A percentile compares a stretch with the other conserved stretches of the same genome.
phyloP scores from a whole-genome alignment of 1,140 invertebrate genomes.

The Dreissena rostriformis region DNA sequence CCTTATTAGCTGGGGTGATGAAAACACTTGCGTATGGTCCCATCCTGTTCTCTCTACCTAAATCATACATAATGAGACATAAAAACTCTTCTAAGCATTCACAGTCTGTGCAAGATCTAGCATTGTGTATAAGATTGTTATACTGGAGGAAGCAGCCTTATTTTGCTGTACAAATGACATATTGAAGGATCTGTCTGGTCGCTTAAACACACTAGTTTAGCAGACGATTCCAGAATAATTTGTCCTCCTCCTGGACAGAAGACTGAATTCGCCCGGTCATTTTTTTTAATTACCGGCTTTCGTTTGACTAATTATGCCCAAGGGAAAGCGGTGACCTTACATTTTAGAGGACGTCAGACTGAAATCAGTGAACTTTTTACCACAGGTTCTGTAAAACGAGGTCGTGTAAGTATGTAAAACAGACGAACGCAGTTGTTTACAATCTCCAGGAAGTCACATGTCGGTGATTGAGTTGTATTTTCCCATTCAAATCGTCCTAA shows the following conservation, averaged over 20 bases:
- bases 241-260: no score
- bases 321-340: no score
- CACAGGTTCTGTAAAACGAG: no score
- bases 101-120: not conserved
- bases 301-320: no score
- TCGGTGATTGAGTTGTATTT: slow-evolving; percentile 18
- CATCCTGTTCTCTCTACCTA: slow-evolving; percentile 9
- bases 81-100: not conserved
- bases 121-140: not conserved
- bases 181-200: not conserved
- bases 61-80: not conserved
- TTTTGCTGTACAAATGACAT: not conserved
- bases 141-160: not conserved
- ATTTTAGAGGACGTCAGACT: no score
- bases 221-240: not conserved
- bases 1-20: slow-evolving; percentile 49
- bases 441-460: slow-evolving; percentile 48
- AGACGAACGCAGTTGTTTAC: slow-evolving; percentile 27
- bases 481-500: not conserved
- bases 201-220: not conserved
- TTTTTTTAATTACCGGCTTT: no score
- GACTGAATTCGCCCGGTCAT: no score
- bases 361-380: no score
- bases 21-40: slow-evolving; percentile 52
- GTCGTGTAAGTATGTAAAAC: no score